Conservation (phyloP, 64 coral and sea anemone species). For the Cladopsammia gracilis region DNA sequence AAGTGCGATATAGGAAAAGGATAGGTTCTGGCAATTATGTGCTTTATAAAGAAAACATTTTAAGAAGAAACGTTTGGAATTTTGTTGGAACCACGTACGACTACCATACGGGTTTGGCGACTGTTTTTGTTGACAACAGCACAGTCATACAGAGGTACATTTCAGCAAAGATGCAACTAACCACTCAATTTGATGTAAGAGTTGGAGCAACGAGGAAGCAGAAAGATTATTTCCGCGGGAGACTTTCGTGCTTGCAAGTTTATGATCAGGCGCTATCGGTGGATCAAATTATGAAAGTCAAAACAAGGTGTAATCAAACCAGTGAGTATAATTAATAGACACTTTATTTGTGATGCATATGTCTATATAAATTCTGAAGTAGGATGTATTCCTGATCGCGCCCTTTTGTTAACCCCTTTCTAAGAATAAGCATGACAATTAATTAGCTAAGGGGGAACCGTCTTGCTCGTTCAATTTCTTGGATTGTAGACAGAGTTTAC, state of each 20-base stretch:
- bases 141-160: neutral
- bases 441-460: too few species aligned
- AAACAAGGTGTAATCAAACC: slow-evolving; percentile 31
- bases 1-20: neutral
- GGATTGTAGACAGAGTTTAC: too few species aligned
- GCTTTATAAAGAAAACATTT: neutral
- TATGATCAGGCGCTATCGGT: slow-evolving; percentile 4
- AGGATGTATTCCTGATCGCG: too few species aligned
- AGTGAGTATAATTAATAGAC: neutral
- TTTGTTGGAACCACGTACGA: slow-evolving; percentile 42
- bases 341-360: neutral
- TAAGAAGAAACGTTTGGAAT: neutral
- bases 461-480: too few species aligned
- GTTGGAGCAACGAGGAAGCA: neutral
- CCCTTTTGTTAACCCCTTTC: too few species aligned
- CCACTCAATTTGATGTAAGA: neutral
- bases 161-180: neutral
- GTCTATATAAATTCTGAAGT: too few species aligned
- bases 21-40: neutral
- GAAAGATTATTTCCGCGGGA: neutral
- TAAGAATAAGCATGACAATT: too few species aligned
- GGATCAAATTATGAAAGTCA: slow-evolving; percentile 13
- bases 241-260: slow-evolving; percentile 35
- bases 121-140: slow-evolving; percentile 16
- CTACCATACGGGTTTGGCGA: slow-evolving; percentile 18